Base-by-base conservation (phyloP, 1,140 invertebrate genomes). In the Pectinophora gossypiella region DNA sequence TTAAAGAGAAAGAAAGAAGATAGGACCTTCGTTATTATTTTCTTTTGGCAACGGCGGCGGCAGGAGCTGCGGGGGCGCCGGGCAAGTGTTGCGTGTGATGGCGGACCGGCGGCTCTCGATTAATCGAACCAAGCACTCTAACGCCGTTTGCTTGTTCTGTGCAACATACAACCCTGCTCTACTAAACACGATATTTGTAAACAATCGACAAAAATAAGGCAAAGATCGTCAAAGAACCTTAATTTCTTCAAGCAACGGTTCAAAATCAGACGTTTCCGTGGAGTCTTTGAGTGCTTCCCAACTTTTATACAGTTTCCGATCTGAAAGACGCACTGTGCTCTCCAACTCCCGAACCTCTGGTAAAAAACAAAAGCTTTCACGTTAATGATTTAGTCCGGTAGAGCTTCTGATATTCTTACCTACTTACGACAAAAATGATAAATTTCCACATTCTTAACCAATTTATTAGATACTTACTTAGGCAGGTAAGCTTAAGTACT, bases 341-440 rank as follows among this genome's bases (percentile, higher is more conserved):
- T 86, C 83, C n/a, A 86, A 57, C 49, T 84, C 83, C 12, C 79
- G 79, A 15, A 80, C 51, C 54, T 86, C 77, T 82, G 48, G n/a
- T 49, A 52, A 35, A 19, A 27, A 48, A 46, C 12, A 22, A 5
- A 12, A 12, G 23, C 23, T 27, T 5, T 6, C n/a, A n/a, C n/a
- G n/a, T n/a, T n/a, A n/a, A n/a, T n/a, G n/a, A n/a, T n/a, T n/a
- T n/a, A n/a, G n/a, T n/a, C n/a, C n/a, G n/a, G n/a, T n/a, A n/a
- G n/a, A n/a, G n/a, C n/a, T n/a, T n/a, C n/a, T n/a, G n/a, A n/a
- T n/a, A n/a, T n/a, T n/a, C n/a, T n/a, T n/a, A n/a, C n/a, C n/a
- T n/a, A n/a, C n/a, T n/a, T n/a, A n/a, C n/a, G n/a, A n/a, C n/a
- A n/a, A n/a, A n/a, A n/a, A n/a, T n/a, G n/a, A n/a, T n/a, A n/a